Evolutionary conservation across 2,113 vertebrate species (phyloP), one percentile per base, ranked within the genome.

Genomic region (Bos indicus): DNA sequence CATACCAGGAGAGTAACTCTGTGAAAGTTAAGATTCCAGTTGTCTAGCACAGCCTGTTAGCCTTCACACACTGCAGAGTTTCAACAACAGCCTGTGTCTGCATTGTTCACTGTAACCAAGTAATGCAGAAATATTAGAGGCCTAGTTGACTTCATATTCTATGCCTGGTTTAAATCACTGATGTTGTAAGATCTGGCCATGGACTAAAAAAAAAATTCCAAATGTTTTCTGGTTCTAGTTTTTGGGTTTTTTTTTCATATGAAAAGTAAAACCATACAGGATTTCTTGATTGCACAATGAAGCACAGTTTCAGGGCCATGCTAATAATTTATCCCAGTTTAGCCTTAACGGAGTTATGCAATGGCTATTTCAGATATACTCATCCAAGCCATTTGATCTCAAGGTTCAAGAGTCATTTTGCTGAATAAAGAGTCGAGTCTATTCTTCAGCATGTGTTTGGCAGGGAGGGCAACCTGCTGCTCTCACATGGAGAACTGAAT

Each of bases 191-290:
- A 98, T 98, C 98, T 98, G 98, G 98, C 98, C 97, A 96, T 88
- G 97, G 98, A 98, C 98, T 95, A 95, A 96, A 96, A 96, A 60
- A 97, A 97, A 97, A 98, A 98, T 90, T 96, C 95, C 98, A 98
- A 98, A 98, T 98, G 96, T 98, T 98, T 99, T 98, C 98, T 99
- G 98, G 98, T 99, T 98, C 98, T 98, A 99, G 98, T 98, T 98
- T 99, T 98, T 98, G 87, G 97, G 98, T 97, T 98, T 97, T 97
- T 98, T 98, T 97, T 94, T 88, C 51, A 17, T 97, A 97, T 98
- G 98, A 99, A 99, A 99, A 99, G 98, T 98, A 99, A 99, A 99
- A 98, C 99, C 98, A 98, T 98, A 97, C 98, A 99, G 99, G 98
- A 98, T 98, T 98, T 97, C 98, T 95, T 98, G 98, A 98, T 99